A percentile compares a stretch with the other conserved stretches of the same genome.
phyloP scores from a whole-genome alignment of 2,113 vertebrate genomes.

The Tragulus kanchil region DNA sequence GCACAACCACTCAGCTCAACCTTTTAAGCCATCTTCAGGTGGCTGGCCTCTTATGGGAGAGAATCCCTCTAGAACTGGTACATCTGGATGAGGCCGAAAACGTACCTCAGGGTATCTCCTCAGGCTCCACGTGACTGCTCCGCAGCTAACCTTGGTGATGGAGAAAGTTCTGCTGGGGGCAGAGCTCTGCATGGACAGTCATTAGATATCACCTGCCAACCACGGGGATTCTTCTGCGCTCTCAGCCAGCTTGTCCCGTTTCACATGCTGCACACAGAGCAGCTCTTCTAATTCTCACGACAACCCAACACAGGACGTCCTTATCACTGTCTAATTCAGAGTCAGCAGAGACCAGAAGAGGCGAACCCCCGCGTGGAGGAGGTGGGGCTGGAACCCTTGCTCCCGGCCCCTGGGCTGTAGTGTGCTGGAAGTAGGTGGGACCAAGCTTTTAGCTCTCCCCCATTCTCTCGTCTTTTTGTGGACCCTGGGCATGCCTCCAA shows the following conservation, averaged over 20 bases:
- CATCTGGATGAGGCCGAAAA: neutral
- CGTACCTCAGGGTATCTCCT: neutral
- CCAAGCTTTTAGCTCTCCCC: neutral
- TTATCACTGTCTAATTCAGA: neutral
- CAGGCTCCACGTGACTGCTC: neutral
- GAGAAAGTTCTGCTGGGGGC: neutral
- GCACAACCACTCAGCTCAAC: neutral
- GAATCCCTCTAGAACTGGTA: neutral
- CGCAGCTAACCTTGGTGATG: neutral
- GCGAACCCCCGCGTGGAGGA: neutral
- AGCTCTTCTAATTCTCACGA: neutral
- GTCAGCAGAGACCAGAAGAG: neutral
- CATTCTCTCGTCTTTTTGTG: neutral
- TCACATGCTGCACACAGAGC: neutral
- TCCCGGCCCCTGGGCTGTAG: neutral
- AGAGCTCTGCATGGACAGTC: rapidly evolving
- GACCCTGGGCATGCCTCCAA: neutral
- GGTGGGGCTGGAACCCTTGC: neutral
- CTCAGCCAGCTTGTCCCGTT: neutral
- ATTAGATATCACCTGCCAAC: rapidly evolving
- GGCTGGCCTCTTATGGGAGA: neutral
- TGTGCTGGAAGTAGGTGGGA: neutral
- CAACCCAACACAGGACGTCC: neutral
- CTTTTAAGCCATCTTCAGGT: neutral
- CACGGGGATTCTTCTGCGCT: too few species aligned